These are phyloP conservation scores for Aplysina aerophoba DNA, from an alignment of 37 sponge, comb jelly and placozoan species.

Conservation along the genomic window DNA sequence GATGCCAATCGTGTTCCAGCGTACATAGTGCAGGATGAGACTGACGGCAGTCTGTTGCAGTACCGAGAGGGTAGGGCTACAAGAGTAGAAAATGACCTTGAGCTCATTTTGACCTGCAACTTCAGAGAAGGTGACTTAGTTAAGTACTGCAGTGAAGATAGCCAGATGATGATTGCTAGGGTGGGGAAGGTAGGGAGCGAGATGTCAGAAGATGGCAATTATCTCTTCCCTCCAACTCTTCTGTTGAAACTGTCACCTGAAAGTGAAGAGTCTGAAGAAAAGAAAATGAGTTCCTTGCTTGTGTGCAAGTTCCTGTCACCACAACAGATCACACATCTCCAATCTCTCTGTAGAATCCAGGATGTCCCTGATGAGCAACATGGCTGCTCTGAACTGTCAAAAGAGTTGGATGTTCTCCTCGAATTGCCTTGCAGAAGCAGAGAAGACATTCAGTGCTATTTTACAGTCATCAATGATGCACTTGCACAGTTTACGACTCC, in stretches of 20 bases:
- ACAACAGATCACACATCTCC: background rate
- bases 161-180: conserved; percentile 3
- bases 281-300: conserved; percentile 19
- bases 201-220: too few species aligned
- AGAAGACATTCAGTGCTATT: background rate
- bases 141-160: conserved; percentile 9
- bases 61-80: background rate
- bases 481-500: background rate
- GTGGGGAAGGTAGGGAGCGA: background rate
- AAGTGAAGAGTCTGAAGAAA: background rate
- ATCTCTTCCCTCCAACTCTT: conserved; percentile 7
- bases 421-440: conserved; percentile 4
- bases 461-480: background rate
- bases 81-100: background rate
- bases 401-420: background rate
- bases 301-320: conserved; percentile 30
- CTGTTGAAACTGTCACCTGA: background rate
- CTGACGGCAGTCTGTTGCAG: background rate
- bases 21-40: background rate
- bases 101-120: conserved; percentile 6
- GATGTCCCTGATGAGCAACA: too few species aligned
- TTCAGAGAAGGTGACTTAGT: conserved; percentile 26
- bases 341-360: background rate
- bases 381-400: background rate
- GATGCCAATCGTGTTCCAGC: background rate